Base-by-base conservation (phyloP, 2,888 invertebrate species). In the Lacanobia wlatinum region DNA sequence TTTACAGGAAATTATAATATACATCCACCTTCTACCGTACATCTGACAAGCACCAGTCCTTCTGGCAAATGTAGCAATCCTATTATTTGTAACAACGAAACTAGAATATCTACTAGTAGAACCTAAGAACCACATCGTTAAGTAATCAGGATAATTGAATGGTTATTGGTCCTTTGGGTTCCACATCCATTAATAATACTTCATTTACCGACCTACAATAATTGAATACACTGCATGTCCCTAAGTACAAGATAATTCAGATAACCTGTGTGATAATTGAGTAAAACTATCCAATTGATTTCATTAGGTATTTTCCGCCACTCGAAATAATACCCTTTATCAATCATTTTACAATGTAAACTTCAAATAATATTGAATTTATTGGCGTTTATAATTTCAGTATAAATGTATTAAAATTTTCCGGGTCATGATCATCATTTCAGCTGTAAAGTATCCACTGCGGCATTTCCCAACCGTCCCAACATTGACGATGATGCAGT, bases 281-380 rank as follows among this genome's bases (percentile, higher is more conserved):
- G 18, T 62, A 6, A 59, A 8, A 50, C 48, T 28, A 23, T 52
- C 7, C 34, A 62, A 43, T 70, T 58, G n/a, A 34, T 55, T 55
- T 52, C n/a, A 62, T 40, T 48, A 18, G 9, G 23, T 53, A 76
- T 70, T 77, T 76, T 63, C 53, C 34, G 23, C 12, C 40, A 55
- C 40, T 70, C 18, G 34, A 34, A 63, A 48, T 55, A 48, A 53
- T n/a, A 53, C 40, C 1, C 12, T 18, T 21, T 21, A 53, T 48
- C 23, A 52, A 18, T 46, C 0, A 59, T 46, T 64, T n/a, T 12
- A 52, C 14, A 40, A 48, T 28, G 53, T 52, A 28, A 52, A 73
- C 7, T 38, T 28, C 40, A 7, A 56, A 28, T n/a, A 52, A 59
- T 70, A 16, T n/a, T 38, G 2, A n/a, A 28, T 28, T 55, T 8